phyloP scores from a whole-genome alignment of 2,113 vertebrate species.

The Sitta europaea region DNA sequence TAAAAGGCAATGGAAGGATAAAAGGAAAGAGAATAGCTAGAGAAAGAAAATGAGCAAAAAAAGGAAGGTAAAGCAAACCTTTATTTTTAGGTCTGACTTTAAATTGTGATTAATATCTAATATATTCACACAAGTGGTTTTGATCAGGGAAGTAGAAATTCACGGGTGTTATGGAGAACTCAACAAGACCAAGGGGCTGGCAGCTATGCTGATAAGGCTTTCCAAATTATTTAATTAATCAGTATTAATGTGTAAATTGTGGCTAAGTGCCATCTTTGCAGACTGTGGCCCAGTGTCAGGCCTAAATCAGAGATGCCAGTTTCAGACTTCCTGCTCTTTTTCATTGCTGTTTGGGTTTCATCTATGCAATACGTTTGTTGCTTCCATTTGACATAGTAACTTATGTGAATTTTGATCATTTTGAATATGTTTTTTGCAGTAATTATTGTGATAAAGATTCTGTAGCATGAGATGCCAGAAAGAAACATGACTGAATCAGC shows the following conservation, averaged over 20 bases:
- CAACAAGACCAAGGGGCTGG: background rate
- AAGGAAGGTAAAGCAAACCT: background rate
- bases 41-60: background rate
- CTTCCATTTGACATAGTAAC: background rate
- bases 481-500: background rate
- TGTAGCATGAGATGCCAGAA: background rate
- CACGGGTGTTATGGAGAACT: background rate
- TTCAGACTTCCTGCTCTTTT: background rate
- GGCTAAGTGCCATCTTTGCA: background rate
- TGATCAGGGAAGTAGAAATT: background rate
- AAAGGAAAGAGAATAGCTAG: background rate
- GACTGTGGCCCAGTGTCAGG: background rate
- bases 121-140: background rate
- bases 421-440: background rate
- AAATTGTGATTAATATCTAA: background rate
- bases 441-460: background rate
- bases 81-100: background rate
- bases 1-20: background rate
- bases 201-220: background rate
- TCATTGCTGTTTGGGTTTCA: background rate
- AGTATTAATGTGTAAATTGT: background rate
- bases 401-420: background rate
- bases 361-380: background rate
- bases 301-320: background rate
- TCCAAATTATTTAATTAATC: no score